These are phyloP conservation scores for Neopipo cinnamomea DNA, from an alignment of 2,113 vertebrate genomes.

Conservation along the genomic window DNA sequence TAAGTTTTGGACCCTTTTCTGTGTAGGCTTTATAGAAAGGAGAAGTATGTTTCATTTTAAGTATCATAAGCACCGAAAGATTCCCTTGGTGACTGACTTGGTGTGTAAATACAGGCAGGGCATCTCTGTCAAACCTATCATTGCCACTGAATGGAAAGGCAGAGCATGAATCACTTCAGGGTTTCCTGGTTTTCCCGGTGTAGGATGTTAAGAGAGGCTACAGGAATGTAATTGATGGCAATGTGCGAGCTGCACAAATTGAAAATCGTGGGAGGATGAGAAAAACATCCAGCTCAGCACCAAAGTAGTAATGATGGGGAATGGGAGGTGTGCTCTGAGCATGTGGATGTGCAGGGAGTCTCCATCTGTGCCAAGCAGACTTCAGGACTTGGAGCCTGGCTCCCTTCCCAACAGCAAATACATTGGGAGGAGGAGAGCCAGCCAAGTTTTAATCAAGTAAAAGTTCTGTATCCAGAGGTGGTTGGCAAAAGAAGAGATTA, in stretches of 20 bases:
- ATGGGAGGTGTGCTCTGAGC: neutral
- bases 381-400: slow-evolving; percentile 49
- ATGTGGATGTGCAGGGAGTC: slow-evolving; percentile 14
- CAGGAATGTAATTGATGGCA: slow-evolving; percentile 35
- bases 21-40: neutral
- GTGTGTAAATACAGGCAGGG: slow-evolving; percentile 32
- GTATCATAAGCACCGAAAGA: neutral
- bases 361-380: slow-evolving; percentile 54
- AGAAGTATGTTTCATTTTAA: slow-evolving; percentile 32
- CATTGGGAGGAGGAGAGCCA: slow-evolving; percentile 10
- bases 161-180: slow-evolving; percentile 30
- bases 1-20: neutral
- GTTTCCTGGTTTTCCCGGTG: slow-evolving; percentile 24
- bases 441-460: slow-evolving; percentile 67
- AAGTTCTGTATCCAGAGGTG: slow-evolving; percentile 62
- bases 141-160: slow-evolving; percentile 4
- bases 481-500: slow-evolving; percentile 60
- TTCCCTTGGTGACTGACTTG: slow-evolving; percentile 47
- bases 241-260: slow-evolving; percentile 9
- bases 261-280: slow-evolving; percentile 34
- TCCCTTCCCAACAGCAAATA: slow-evolving; percentile 51
- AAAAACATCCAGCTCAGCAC: slow-evolving; percentile 40
- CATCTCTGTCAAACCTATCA: slow-evolving; percentile 35
- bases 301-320: neutral
- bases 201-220: slow-evolving; percentile 32